Evolutionary conservation across 2,888 invertebrate species (phyloP).

Genomic region (Archips xylosteana): DNA sequence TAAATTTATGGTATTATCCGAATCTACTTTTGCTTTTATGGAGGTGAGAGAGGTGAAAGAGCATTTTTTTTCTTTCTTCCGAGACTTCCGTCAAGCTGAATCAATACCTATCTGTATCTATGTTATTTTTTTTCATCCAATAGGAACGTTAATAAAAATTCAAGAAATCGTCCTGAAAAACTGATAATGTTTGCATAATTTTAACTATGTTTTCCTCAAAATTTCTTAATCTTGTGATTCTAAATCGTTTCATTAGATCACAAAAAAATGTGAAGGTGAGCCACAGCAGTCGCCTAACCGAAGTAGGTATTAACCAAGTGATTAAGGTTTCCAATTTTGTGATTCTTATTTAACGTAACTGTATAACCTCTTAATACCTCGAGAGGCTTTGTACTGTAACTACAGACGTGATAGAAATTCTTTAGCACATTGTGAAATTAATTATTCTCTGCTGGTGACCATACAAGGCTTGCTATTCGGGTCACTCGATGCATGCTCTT

Average conservation of each 20-base stretch:
- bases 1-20: background rate
- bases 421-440: conserved; percentile 39
- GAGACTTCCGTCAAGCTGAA: too few relatives aligned
- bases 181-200: too few relatives aligned
- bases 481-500: conserved; percentile 39
- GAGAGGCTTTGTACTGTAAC: conserved; percentile 28
- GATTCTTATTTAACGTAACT: conserved; percentile 20
- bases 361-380: conserved; percentile 20
- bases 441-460: conserved; percentile 42
- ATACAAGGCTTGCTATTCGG: conserved; percentile 36
- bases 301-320: background rate
- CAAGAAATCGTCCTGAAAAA: too few relatives aligned
- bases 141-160: too few relatives aligned
- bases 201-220: too few relatives aligned
- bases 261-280: too few relatives aligned
- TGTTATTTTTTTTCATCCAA: too few relatives aligned
- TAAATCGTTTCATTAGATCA: too few relatives aligned
- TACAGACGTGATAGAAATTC: conserved; percentile 41
- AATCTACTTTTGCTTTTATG: background rate
- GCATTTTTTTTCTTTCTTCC: too few relatives aligned
- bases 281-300: background rate
- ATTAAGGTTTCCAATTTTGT: background rate
- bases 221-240: too few relatives aligned
- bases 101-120: too few relatives aligned
- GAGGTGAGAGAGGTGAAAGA: too few relatives aligned